Conservation (phyloP, 2,888 invertebrate species). For the Caenorhabditis doughertyi region DNA sequence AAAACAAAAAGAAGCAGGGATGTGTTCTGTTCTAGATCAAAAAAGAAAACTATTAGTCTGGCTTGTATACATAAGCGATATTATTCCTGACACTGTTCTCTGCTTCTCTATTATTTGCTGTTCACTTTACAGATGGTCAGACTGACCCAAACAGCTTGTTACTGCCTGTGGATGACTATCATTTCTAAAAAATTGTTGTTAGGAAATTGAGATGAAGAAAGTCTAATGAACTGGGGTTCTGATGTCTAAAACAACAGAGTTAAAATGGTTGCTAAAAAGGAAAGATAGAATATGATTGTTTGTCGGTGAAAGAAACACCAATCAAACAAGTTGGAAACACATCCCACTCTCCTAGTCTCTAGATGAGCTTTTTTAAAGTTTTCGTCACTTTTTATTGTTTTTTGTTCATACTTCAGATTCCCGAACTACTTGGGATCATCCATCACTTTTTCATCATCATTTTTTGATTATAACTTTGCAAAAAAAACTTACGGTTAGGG, state of each 20-base stretch:
- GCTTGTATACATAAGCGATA: background rate
- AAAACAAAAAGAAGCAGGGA: background rate
- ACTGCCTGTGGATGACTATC: too few species aligned
- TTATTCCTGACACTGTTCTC: slow-evolving; percentile 37
- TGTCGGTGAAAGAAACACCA: background rate
- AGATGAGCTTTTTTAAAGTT: background rate
- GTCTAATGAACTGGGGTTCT: too few species aligned
- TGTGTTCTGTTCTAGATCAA: slow-evolving; percentile 11
- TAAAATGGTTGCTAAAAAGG: too few species aligned
- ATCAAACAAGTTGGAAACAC: background rate
- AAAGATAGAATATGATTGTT: too few species aligned
- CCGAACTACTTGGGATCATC: background rate
- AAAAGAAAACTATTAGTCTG: slow-evolving; percentile 4
- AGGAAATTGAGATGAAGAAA: too few species aligned
- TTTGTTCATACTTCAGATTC: background rate
- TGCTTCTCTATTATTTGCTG: slow-evolving; percentile 25
- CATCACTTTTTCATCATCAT: background rate
- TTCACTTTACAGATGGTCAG: slow-evolving; percentile 34
- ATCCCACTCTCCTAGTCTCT: background rate
- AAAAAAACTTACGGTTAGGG: slow-evolving; percentile 45
- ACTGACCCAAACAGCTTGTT: slow-evolving; percentile 11
- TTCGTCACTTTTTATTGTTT: background rate
- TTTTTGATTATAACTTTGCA: background rate
- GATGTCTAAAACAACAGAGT: too few species aligned
- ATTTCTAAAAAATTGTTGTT: too few species aligned